These are phyloP conservation scores for Trisateles emortualis DNA, from an alignment of 2,888 invertebrate species.

Conservation along the genomic window DNA sequence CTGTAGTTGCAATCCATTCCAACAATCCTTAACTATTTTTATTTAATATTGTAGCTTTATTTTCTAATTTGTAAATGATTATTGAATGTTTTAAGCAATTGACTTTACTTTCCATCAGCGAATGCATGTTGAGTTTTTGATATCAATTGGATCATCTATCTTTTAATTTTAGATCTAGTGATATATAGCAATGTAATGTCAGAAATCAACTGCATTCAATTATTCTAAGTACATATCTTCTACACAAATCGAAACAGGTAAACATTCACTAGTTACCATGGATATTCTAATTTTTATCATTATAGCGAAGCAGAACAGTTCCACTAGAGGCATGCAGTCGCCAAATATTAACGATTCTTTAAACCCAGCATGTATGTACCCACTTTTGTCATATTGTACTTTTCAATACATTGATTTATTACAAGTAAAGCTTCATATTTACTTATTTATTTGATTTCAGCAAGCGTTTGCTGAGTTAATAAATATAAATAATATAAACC, in stretches of 20 bases:
- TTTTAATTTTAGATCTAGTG: constrained; percentile 16
- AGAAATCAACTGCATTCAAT: constrained; percentile 48
- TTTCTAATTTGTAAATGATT: constrained; percentile 54
- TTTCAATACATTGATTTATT: constrained; percentile 28
- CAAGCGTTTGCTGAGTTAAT: constrained; percentile 2
- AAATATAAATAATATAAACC: too few species aligned
- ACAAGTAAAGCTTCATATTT: constrained; percentile 15
- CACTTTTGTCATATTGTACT: constrained; percentile 39
- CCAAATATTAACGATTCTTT: constrained; percentile 38
- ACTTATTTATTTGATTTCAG: constrained; percentile 6
- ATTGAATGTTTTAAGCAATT: constrained; percentile 55
- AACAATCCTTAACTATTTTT: constrained; percentile 51
- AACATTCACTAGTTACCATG: constrained; percentile 42
- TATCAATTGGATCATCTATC: constrained; percentile 26
- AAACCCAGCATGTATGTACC: constrained; percentile 55
- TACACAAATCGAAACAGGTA: constrained; percentile 44
- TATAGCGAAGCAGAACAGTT: constrained; percentile 42
- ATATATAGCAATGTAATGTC: constrained; percentile 30
- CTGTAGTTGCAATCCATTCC: constrained; percentile 63
- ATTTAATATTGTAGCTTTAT: constrained; percentile 62
- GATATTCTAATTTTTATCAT: constrained; percentile 41
- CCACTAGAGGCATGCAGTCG: constrained; percentile 64
- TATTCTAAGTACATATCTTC: constrained; percentile 42
- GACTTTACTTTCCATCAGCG: constrained; percentile 59
- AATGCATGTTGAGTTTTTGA: constrained; percentile 64